These are phyloP conservation scores for Clamator glandarius DNA, from an alignment of 2,797 vertebrate genomes.

Conservation along the genomic window DNA sequence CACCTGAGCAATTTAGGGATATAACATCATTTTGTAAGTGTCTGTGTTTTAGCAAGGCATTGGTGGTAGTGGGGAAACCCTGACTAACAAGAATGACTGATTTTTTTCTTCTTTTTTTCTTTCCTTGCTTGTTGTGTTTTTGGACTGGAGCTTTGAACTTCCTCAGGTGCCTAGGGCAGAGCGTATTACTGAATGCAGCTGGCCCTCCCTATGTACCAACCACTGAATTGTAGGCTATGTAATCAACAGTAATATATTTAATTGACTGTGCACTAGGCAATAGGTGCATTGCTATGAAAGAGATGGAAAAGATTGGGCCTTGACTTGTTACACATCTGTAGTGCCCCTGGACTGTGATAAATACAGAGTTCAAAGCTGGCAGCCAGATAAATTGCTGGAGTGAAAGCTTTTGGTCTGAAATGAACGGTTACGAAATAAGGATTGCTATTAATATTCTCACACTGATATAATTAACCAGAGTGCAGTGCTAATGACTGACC, in stretches of 20 bases:
- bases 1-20: neutral
- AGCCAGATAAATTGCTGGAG: neutral
- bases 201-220: neutral
- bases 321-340: neutral
- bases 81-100: neutral
- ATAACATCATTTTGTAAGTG: neutral
- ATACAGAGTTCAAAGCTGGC: neutral
- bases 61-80: neutral
- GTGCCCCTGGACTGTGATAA: neutral
- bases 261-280: neutral
- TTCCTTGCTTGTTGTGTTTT: neutral
- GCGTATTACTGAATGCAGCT: neutral
- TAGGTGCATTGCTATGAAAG: neutral
- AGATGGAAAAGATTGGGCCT: neutral
- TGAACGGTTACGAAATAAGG: neutral
- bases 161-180: neutral
- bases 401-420: constrained; percentile 6
- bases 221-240: neutral
- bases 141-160: neutral
- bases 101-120: neutral
- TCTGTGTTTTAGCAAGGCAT: neutral
- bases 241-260: neutral
- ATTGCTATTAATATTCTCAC: neutral
- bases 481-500: neutral
- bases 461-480: neutral